These are phyloP conservation scores for Solen grandis DNA, from an alignment of 1,140 invertebrate species.

Conservation along the genomic window DNA sequence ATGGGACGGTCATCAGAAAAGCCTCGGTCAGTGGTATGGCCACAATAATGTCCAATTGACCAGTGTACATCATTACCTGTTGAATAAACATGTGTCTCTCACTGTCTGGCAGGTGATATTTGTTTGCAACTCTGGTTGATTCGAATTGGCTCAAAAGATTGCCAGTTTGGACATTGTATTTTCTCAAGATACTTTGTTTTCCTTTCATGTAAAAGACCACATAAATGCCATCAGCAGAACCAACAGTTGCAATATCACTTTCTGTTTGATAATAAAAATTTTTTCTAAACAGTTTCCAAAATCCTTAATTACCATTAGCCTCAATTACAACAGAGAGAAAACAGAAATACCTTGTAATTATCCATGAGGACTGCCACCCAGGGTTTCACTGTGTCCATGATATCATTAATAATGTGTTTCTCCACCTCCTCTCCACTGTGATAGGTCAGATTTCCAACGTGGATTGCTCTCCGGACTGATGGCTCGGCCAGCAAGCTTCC, in stretches of 20 bases:
- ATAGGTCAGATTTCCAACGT: constrained; percentile 90
- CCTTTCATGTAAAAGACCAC: neutral
- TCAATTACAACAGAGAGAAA: too few relatives aligned
- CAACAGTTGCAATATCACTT: too few relatives aligned
- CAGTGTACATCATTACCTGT: constrained; percentile 85
- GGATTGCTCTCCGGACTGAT: constrained; percentile 86
- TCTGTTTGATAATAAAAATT: too few relatives aligned
- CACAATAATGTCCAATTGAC: constrained; percentile 92
- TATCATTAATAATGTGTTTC: constrained; percentile 87
- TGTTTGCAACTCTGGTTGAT: neutral
- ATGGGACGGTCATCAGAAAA: constrained; percentile 86
- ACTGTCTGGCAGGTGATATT: too few relatives aligned
- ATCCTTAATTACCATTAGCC: too few relatives aligned
- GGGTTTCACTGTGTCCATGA: constrained; percentile 91
- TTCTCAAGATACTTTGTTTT: neutral
- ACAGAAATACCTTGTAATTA: constrained; percentile 86
- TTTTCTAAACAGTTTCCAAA: too few relatives aligned
- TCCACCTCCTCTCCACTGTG: constrained; percentile 83
- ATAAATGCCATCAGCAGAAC: too few relatives aligned
- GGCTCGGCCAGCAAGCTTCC: constrained; percentile 78
- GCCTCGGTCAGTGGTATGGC: constrained; percentile 89
- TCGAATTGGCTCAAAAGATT: neutral
- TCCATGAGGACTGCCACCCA: constrained; percentile 87
- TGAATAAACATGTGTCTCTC: neutral
- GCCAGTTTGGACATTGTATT: neutral